A percentile compares a stretch with the other conserved stretches of the same genome.
Evolutionary conservation across 2,888 invertebrate species (phyloP).

Genomic region (Petrolisthes manimaculis): DNA sequence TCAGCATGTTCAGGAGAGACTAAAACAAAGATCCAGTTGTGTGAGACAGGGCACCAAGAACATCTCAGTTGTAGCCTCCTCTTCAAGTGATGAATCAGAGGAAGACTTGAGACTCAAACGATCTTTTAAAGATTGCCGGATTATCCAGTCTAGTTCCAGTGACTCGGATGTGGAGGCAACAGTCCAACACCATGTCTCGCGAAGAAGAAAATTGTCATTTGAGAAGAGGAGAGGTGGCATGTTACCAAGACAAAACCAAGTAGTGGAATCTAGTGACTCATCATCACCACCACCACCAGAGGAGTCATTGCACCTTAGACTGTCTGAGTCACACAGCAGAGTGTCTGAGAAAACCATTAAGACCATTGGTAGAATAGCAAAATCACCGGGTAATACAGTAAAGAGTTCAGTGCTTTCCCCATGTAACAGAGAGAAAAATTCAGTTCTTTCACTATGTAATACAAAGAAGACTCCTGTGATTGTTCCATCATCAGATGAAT

Average conservation of each 20-base stretch:
- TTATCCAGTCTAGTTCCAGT: conserved; percentile 17
- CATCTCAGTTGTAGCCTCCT: not conserved
- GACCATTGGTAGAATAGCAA: conserved; percentile 46
- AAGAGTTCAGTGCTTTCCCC: not conserved
- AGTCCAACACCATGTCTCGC: not conserved
- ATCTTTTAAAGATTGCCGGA: not conserved
- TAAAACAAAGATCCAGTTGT: not conserved
- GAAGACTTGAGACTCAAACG: not conserved
- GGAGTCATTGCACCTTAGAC: conserved; percentile 38
- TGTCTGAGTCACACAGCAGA: conserved; percentile 23
- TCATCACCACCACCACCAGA: not conserved
- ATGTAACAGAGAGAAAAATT: too few species aligned
- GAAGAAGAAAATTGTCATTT: not conserved
- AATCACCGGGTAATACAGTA: conserved; percentile 27
- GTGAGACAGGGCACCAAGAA: not conserved
- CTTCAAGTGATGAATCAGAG: not conserved
- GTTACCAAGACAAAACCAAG: not conserved
- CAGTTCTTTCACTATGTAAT: conserved; percentile 24
- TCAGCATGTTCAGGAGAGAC: not conserved
- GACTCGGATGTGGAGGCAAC: conserved; percentile 15
- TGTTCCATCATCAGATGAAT: not conserved
- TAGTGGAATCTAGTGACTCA: not conserved
- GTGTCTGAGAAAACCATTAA: conserved; percentile 29
- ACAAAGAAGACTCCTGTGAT: not conserved
- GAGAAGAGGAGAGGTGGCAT: not conserved